Evolutionary conservation across 1,140 invertebrate species (phyloP).

Genomic region (Mactra quadrangularis): DNA sequence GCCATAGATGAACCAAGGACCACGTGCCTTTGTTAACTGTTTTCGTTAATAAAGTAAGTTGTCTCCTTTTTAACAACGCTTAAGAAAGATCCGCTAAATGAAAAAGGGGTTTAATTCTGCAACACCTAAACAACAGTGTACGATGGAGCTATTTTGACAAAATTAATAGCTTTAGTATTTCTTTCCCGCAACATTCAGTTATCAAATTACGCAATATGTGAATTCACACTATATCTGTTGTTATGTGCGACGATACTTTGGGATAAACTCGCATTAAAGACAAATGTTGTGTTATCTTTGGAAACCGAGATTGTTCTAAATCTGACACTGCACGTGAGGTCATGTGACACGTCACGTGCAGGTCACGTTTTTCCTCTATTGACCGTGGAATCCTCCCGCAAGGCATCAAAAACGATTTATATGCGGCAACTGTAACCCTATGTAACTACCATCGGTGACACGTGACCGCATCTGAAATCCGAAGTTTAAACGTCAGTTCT

Average conservation of each 20-base stretch:
- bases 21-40: too few relatives aligned
- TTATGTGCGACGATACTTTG: slow-evolving; percentile 28
- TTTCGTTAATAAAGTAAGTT: too few relatives aligned
- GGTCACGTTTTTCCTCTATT: slow-evolving; percentile 34
- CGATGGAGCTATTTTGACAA: too few relatives aligned
- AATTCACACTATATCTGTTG: not conserved
- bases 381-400: slow-evolving; percentile 35
- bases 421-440: not conserved
- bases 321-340: slow-evolving; percentile 38
- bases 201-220: slow-evolving; percentile 35
- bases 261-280: slow-evolving; percentile 59
- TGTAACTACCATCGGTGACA: slow-evolving; percentile 45
- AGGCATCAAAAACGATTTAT: slow-evolving; percentile 26
- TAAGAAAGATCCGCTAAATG: too few relatives aligned
- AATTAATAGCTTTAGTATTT: too few relatives aligned
- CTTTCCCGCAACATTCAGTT: too few relatives aligned
- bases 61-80: too few relatives aligned
- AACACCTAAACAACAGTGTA: too few relatives aligned
- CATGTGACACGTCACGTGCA: slow-evolving; percentile 35
- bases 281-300: slow-evolving; percentile 63
- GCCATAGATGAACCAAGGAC: too few relatives aligned
- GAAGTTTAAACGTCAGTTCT: slow-evolving; percentile 15
- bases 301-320: slow-evolving; percentile 48
- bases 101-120: too few relatives aligned
- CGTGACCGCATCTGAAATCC: slow-evolving; percentile 32